These are phyloP conservation scores for Tethya wilhelma DNA, from an alignment of 37 sponge, comb jelly and placozoan species.

Conservation along the genomic window DNA sequence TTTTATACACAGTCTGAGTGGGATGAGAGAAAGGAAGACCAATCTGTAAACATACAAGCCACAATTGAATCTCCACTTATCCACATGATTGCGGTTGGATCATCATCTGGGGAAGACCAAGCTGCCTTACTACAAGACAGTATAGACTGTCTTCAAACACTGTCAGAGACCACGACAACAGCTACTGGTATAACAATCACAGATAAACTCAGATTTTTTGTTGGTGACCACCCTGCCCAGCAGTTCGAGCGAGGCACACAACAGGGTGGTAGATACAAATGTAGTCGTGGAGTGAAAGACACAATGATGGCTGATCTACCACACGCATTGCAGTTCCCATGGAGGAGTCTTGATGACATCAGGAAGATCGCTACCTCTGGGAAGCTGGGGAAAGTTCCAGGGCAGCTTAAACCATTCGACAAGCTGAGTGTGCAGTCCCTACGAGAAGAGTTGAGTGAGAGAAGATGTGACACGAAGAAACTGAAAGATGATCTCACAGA, in stretches of 20 bases:
- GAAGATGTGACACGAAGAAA: background rate
- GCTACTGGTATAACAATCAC: constrained; percentile 38
- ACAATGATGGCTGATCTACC: constrained; percentile 20
- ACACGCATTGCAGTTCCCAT: constrained; percentile 16
- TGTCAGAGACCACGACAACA: background rate
- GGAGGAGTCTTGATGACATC: constrained; percentile 16
- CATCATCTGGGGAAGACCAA: constrained; percentile 23
- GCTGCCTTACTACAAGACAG: constrained; percentile 42
- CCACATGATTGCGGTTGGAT: constrained; percentile 16
- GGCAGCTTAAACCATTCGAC: constrained; percentile 11
- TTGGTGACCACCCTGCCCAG: constrained; percentile 48
- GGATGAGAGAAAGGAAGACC: background rate
- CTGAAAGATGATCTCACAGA: constrained; percentile 1
- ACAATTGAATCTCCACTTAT: constrained; percentile 22
- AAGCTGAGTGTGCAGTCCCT: constrained; percentile 4
- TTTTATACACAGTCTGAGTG: constrained; percentile 39
- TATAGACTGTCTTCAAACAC: constrained; percentile 9
- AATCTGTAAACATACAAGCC: constrained; percentile 10
- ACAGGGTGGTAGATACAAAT: constrained; percentile 39
- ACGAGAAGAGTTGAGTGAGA: background rate
- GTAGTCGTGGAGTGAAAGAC: constrained; percentile 21
- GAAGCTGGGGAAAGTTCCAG: constrained; percentile 20
- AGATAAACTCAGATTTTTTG: constrained; percentile 37
- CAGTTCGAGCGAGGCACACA: constrained; percentile 46
- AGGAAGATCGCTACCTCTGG: background rate